Evolutionary conservation across 1,140 invertebrate genomes (phyloP).

Genomic region (Pectinophora gossypiella): DNA sequence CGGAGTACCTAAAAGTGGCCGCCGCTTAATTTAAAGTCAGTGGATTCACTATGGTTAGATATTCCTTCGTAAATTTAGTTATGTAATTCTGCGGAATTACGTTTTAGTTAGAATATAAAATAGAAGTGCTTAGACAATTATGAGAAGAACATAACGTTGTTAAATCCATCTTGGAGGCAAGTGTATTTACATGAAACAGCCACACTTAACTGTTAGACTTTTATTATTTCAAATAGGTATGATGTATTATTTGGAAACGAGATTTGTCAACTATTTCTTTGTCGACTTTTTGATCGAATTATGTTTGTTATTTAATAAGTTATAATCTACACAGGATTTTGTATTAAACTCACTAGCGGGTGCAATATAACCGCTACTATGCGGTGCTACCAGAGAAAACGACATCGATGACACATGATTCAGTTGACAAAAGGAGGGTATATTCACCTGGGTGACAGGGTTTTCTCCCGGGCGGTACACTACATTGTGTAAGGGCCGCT

Average conservation of each 20-base stretch:
- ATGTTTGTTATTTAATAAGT: too few relatives aligned
- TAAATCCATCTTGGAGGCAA: too few relatives aligned
- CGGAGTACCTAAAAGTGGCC: neutral
- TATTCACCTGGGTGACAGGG: slow-evolving; percentile 90
- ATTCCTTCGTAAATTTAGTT: slow-evolving; percentile 1
- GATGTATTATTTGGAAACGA: too few relatives aligned
- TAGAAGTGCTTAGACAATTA: neutral
- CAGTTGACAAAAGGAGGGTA: slow-evolving; percentile 31
- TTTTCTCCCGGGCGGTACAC: slow-evolving; percentile 92
- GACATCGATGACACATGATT: slow-evolving; percentile 21
- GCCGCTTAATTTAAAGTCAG: neutral
- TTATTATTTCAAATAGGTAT: too few relatives aligned
- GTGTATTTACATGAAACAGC: too few relatives aligned
- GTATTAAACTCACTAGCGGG: neutral
- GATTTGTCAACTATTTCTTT: too few relatives aligned
- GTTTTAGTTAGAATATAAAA: neutral
- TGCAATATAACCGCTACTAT: slow-evolving; percentile 10
- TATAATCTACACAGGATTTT: slow-evolving; percentile 4
- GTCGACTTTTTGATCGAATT: too few relatives aligned
- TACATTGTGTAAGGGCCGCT: slow-evolving; percentile 90
- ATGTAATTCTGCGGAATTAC: neutral
- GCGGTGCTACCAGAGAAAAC: slow-evolving; percentile 14
- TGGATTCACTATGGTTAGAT: neutral
- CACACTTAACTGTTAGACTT: too few relatives aligned
- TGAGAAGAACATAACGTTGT: too few relatives aligned